These are phyloP conservation scores for Macrocentrus cingulum DNA, from an alignment of 1,140 invertebrate genomes.

Conservation along the genomic window DNA sequence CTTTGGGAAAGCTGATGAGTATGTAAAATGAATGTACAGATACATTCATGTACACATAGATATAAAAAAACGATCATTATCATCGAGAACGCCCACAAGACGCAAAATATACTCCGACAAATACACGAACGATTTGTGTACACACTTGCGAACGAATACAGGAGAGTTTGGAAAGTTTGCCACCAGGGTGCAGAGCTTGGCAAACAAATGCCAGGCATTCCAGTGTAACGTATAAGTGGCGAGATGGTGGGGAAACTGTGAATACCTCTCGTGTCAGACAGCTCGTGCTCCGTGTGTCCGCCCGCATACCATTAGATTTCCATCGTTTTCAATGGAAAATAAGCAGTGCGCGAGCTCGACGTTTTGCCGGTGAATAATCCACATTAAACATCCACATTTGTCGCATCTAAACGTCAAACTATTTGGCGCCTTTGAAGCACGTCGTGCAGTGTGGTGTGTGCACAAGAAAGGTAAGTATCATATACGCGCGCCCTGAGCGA, in stretches of 20 bases:
- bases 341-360: constrained; percentile 24
- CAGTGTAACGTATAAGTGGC: constrained; percentile 42
- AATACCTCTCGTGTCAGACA: constrained; percentile 51
- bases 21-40: neutral
- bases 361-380: constrained; percentile 14
- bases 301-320: constrained; percentile 51
- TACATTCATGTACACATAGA: neutral
- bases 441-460: too few species aligned
- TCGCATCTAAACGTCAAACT: too few species aligned
- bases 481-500: constrained; percentile 9
- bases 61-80: neutral
- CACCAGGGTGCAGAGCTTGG: constrained; percentile 39
- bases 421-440: too few species aligned
- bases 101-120: neutral
- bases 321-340: constrained; percentile 51
- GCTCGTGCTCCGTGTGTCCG: constrained; percentile 45
- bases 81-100: constrained; percentile 5
- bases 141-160: constrained; percentile 23
- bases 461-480: constrained; percentile 19
- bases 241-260: constrained; percentile 24
- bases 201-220: constrained; percentile 49
- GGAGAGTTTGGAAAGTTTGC: constrained; percentile 41
- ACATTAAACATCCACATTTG: neutral
- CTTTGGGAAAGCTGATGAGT: neutral
- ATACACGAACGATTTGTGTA: constrained; percentile 23